Percentiles rank a stretch among this genome's conserved stretches.
These are phyloP conservation scores for Anhinga anhinga DNA, from an alignment of 2,113 vertebrate species.

Conservation along the genomic window DNA sequence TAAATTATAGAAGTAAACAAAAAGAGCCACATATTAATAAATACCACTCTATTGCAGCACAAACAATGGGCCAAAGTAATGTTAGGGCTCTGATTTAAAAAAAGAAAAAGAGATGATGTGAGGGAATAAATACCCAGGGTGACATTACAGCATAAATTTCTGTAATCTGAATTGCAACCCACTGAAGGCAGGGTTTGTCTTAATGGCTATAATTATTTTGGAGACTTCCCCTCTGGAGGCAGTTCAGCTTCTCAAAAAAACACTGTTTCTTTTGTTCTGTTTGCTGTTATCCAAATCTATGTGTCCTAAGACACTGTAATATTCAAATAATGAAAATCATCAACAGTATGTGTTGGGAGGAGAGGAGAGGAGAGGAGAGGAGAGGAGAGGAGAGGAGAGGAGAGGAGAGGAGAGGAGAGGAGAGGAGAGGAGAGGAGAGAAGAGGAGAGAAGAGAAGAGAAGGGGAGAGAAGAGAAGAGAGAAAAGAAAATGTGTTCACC, in stretches of 20 bases:
- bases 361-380: neutral
- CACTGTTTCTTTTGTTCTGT: neutral
- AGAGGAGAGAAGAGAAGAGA: too few species aligned
- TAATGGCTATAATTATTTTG: neutral
- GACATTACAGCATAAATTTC: neutral
- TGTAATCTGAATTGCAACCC: neutral
- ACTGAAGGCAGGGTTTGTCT: neutral
- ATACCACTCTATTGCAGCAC: neutral
- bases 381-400: neutral
- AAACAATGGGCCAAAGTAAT: neutral
- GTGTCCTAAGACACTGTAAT: neutral
- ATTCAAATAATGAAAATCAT: neutral
- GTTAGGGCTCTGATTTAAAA: neutral
- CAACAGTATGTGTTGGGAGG: neutral
- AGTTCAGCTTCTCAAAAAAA: neutral
- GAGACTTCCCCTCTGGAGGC: neutral
- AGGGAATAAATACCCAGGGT: neutral
- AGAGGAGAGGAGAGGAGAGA: too few species aligned
- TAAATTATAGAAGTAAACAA: slow-evolving; percentile 15
- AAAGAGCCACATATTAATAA: slow-evolving; percentile 21
- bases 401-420: neutral
- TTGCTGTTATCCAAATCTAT: neutral
- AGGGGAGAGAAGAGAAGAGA: neutral
- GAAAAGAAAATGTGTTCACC: neutral
- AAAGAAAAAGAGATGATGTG: neutral